Evolutionary conservation across 2,888 invertebrate genomes (phyloP), one percentile per base, ranked within the genome.

Genomic region (Fabriciana adippe): DNA sequence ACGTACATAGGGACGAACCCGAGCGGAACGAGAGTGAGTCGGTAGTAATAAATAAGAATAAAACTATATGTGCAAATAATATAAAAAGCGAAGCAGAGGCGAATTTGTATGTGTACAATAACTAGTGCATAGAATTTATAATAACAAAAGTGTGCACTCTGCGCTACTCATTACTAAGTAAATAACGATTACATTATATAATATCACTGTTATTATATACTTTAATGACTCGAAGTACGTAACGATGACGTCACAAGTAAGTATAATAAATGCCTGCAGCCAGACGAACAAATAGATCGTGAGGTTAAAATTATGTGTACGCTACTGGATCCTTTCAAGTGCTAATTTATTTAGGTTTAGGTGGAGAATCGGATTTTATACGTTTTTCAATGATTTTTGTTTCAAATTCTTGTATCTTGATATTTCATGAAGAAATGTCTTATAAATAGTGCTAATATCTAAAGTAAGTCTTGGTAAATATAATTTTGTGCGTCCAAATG

Each of bases 221-320:
- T 26, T 13, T 53, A 3, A n/a, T 31, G 18, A 16, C 35, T 41
- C 15, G 13, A 54, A 3, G 13, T 62, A 18, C 53, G 35, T 16
- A 50, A n/a, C 15, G 11, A 41, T 48, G 61, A 53, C 35, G 41
- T 62, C 51, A 62, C 21, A 59, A 31, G 8, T 31, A 47, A 45
- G 54, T 4, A 21, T 53, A 21, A 53, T 53, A 62, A 31, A 60
- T 48, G 31, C 31, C 11, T 0, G 5, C 16, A 47, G 54, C 11
- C 51, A 64, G 15, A 47, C 47, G 15, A 47, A 48, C 54, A 59
- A 41, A 54, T 35, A 60, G 31, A 35, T 60, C 66, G 59, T 66
- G 66, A 66, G 51, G 45, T 60, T 54, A 26, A 14, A 59, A 54
- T 66, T 65, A 65, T 41, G 59, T 59, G 41, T 16, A 54, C 26